Conservation (phyloP, 2,113 vertebrate species). For the Paradisaea rubra region DNA sequence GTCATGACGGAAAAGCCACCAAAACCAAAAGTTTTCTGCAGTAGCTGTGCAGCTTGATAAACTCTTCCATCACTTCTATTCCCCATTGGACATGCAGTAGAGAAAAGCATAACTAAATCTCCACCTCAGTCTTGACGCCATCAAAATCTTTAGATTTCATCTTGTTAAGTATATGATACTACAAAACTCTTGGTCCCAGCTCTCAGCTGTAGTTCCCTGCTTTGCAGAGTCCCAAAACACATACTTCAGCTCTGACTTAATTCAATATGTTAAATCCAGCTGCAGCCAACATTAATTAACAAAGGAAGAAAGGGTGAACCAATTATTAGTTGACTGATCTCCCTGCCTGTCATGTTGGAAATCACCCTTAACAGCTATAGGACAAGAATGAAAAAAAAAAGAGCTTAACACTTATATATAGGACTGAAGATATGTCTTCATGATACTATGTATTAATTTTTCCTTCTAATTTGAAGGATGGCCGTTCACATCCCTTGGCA, state of each 20-base stretch:
- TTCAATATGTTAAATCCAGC: neutral
- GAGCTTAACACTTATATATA: neutral
- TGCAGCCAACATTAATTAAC: neutral
- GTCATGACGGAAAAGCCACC: fast-evolving
- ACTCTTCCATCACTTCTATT: neutral
- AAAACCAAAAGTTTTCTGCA: neutral
- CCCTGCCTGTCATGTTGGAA: neutral
- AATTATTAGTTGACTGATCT: neutral
- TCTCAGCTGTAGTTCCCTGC: neutral
- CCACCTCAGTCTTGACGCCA: neutral
- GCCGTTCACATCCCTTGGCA: neutral
- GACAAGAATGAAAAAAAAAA: neutral
- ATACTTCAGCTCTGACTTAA: neutral
- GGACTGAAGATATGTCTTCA: neutral
- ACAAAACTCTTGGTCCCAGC: neutral
- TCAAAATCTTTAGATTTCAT: neutral
- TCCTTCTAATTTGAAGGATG: neutral
- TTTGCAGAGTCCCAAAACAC: neutral
- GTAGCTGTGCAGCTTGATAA: neutral
- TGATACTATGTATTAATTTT: neutral
- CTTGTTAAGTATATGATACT: neutral
- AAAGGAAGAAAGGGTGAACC: neutral
- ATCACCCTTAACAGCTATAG: neutral
- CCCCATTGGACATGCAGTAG: neutral
- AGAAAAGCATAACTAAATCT: neutral